Conservation (phyloP, 2,797 vertebrate genomes). For the Acanthurus leucopareius region DNA sequence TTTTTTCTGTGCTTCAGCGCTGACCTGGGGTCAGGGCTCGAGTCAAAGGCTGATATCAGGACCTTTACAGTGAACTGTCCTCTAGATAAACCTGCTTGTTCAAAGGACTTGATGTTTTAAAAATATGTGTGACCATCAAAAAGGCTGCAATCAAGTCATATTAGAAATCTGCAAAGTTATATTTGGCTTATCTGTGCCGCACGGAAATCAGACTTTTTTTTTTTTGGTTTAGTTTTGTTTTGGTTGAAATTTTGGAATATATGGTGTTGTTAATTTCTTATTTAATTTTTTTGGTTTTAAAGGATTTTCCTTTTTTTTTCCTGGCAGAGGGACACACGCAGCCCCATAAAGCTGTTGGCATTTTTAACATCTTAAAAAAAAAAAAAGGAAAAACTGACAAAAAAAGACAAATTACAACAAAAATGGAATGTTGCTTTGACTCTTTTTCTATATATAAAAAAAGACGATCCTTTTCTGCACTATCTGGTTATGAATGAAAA, state of each 20-base stretch:
- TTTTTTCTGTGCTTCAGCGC: conserved; percentile 83
- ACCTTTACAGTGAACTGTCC: conserved; percentile 80
- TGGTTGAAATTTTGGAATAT: conserved; percentile 86
- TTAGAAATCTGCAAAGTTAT: conserved; percentile 87
- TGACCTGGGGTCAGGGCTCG: conserved; percentile 77
- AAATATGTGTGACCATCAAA: conserved; percentile 76
- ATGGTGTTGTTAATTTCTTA: conserved; percentile 85
- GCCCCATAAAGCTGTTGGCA: conserved; percentile 85
- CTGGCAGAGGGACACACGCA: conserved; percentile 70
- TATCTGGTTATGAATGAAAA: conserved; percentile 93
- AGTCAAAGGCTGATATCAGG: conserved; percentile 80
- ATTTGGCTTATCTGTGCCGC: conserved; percentile 87
- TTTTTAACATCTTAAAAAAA: conserved; percentile 86
- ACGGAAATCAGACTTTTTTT: conserved; percentile 79
- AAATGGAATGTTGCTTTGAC: conserved; percentile 90
- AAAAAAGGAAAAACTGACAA: conserved; percentile 63
- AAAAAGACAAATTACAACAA: conserved; percentile 74
- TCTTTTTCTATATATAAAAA: conserved; percentile 85
- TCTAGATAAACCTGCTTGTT: conserved; percentile 80
- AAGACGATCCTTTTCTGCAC: conserved; percentile 90
- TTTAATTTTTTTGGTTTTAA: conserved; percentile 54
- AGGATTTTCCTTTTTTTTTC: conserved; percentile 65
- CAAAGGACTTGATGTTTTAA: conserved; percentile 78
- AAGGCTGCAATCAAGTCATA: conserved; percentile 83
- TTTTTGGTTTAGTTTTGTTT: conserved; percentile 73